Conservation (phyloP, 1,140 invertebrate species). For the Drosophila persimilis region DNA sequence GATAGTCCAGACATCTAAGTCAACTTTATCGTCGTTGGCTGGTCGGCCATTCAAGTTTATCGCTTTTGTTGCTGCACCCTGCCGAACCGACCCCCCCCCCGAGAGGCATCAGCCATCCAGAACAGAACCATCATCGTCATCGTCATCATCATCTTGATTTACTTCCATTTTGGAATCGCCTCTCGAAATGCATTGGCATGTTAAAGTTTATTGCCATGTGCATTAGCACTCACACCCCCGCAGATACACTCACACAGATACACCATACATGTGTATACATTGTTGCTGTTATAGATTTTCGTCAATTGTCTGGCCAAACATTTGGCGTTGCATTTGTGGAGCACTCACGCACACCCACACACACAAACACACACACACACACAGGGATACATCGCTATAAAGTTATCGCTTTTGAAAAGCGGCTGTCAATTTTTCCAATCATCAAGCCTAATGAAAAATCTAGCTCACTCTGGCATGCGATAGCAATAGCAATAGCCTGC, state of each 20-base stretch:
- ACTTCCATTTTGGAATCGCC: constrained; percentile 25
- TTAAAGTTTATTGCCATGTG: constrained; percentile 36
- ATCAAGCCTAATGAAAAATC: constrained; percentile 77
- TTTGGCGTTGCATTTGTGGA: constrained; percentile 28
- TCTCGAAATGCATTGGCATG: constrained; percentile 39
- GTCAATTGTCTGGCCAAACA: constrained; percentile 66
- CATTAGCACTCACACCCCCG: not conserved
- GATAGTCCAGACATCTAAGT: too few species aligned
- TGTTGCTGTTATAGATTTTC: constrained; percentile 48
- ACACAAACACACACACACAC: not conserved
- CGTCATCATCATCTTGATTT: constrained; percentile 2
- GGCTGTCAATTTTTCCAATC: constrained; percentile 79
- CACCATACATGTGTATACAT: not conserved
- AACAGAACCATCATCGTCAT: not conserved
- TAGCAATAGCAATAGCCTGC: constrained; percentile 14
- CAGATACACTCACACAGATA: too few species aligned
- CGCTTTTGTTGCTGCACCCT: too few species aligned
- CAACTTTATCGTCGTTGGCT: too few species aligned
- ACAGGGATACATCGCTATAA: constrained; percentile 30
- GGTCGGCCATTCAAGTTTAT: too few species aligned
- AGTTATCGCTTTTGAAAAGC: constrained; percentile 70
- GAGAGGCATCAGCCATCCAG: too few species aligned
- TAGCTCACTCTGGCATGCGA: constrained; percentile 40
- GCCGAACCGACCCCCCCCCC: too few species aligned
- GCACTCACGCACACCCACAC: constrained; percentile 21